Base-by-base conservation (phyloP, 2,113 vertebrate genomes). In the Ciconia boyciana region DNA sequence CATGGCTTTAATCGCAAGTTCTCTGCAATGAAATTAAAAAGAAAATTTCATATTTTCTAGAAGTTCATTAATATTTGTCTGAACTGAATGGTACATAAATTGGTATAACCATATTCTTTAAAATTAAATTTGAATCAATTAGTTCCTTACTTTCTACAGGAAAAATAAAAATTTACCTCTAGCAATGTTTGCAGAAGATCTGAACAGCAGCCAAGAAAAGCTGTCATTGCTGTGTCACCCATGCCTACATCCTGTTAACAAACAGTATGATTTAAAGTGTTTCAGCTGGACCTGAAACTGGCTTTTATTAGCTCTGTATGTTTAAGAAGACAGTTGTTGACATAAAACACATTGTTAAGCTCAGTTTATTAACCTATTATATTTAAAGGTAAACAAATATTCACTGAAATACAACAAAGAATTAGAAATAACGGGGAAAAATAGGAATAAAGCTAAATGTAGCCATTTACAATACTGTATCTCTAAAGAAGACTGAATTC, bases 131-230 rank as follows among this genome's bases (percentile, higher is more conserved):
- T 68, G 7, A 46, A 44, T 16, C 26, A 34, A 58, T 62, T 20
- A 11, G 18, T 62, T 69, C n/a, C 11, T 51, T 64, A 31, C n/a
- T 72, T 94, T 69, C 65, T 39, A 71, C 1, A 2, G 36, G 28
- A 26, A 69, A 78, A 87, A 64, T 10, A 68, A 39, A 71, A 34
- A 71, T 43, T 98, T 99, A 99, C 99, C 99, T 99, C 99, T 98
- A 99, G 98, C 87, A 99, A 95, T 18, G 98, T 98, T 96, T 99
- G 99, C 91, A 99, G 98, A 94, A 99, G 98, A 97, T 99, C 99
- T 60, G 98, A 98, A 71, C 99, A 99, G 95, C 98, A 99, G 88
- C 98, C 98, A 60, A 99, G 98, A 98, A 99, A 99, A 32, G 97
- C 98, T 2, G 99, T 99, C 98, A 99, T 44, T 8, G 99, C 99